Base-by-base conservation (phyloP, 2,113 vertebrate genomes). In the Eleginops maclovinus region DNA sequence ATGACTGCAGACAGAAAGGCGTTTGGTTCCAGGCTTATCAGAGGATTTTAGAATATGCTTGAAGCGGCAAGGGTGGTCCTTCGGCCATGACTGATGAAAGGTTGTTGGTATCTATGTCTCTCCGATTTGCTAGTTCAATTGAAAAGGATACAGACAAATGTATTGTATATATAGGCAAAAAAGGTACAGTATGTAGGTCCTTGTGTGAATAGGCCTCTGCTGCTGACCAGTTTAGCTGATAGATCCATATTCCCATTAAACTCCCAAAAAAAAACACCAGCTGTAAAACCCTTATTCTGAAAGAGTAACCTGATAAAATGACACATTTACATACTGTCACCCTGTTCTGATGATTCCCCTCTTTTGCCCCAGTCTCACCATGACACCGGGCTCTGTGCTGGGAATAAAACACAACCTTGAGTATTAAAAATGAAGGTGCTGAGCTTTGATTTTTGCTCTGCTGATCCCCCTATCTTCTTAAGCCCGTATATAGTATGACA, bases 341-440 rank as follows among this genome's bases (percentile, higher is more conserved):
- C 40, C 44, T 5, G 56, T 17, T 19, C 13, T 1, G 2, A 43
- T 22, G 16, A 21, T 26, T 46, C 31, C 7, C 49, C 17, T 36
- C 17, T 21, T 47, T 50, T 4, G n/a, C 17, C 31, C 50, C 44
- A 13, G 22, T 10, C 56, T 69, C 41, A 49, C 56, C 36, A 14
- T 49, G 16, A 28, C 31, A 59, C 7, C 22, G 1, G 16, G 53
- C 21, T 58, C 36, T 61, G 17, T 2, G 13, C 50, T 53, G 40
- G 41, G 28, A 55, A 44, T 62, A 50, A 66, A 71, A 71, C 47
- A 50, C 46, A 41, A 77, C 49, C 26, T 66, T 26, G 36, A 12
- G n/a, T 47, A 47, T 47, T 36, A 14, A 15, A 24, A 17, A 21
- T 54, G 55, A 50, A 40, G 16, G 12, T 9, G 36, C 60, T 72